Evolutionary conservation across 2,797 vertebrate genomes (phyloP).

Genomic region (Myotis pilosus): DNA sequence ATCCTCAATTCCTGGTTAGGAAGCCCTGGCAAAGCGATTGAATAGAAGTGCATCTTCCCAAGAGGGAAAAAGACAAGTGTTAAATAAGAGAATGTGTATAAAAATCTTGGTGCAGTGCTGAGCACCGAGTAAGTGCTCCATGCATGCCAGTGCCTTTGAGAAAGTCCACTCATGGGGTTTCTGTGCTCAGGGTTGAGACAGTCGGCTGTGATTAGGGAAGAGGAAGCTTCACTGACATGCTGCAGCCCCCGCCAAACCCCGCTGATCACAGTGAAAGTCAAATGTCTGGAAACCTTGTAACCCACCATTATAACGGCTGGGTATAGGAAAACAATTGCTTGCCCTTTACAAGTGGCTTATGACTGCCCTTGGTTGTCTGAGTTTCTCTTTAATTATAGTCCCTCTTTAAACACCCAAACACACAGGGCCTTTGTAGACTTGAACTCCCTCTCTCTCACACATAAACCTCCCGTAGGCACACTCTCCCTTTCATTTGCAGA

Average conservation of each 20-base stretch:
- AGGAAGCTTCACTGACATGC: neutral
- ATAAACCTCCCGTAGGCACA: neutral
- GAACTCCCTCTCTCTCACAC: neutral
- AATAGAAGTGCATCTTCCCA: neutral
- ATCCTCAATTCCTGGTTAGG: neutral
- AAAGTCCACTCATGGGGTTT: neutral
- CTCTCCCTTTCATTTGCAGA: slow-evolving; percentile 38
- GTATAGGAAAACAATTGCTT: neutral
- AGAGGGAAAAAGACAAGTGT: neutral
- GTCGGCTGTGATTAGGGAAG: accelerated
- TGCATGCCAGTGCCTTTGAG: neutral
- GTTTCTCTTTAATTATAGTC: neutral
- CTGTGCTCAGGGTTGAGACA: accelerated
- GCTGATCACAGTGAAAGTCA: slow-evolving; percentile 44
- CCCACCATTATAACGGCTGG: neutral
- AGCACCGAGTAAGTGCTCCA: neutral
- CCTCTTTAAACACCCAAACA: slow-evolving; percentile 29
- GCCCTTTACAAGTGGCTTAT: slow-evolving; percentile 14
- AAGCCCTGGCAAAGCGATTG: neutral
- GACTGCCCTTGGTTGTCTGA: neutral
- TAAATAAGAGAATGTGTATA: neutral
- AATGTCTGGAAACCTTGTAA: neutral
- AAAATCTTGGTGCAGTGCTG: neutral
- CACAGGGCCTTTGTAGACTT: slow-evolving; percentile 46
- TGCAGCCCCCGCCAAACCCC: neutral